Conservation (phyloP, 2,888 invertebrate genomes). For the Leucophenga maculata region DNA sequence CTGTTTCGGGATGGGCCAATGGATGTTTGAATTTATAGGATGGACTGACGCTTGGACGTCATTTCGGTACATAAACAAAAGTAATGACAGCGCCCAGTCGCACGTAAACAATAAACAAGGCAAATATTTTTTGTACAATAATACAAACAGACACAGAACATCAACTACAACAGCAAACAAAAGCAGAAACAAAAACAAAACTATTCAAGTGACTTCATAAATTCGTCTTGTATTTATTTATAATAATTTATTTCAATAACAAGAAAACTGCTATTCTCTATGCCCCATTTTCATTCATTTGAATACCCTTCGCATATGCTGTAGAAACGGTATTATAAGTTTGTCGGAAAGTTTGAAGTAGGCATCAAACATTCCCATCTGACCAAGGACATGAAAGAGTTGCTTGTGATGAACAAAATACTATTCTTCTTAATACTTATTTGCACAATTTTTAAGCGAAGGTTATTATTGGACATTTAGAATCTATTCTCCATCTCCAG, state of each 20-base stretch:
- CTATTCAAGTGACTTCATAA: slow-evolving; percentile 59
- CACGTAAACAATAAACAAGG: slow-evolving; percentile 12
- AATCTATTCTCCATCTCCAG: too few relatives aligned
- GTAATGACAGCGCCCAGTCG: slow-evolving; percentile 51
- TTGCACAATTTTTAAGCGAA: too few relatives aligned
- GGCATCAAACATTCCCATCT: too few relatives aligned
- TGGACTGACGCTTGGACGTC: slow-evolving; percentile 26
- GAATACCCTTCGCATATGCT: slow-evolving; percentile 39
- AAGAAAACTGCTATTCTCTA: slow-evolving; percentile 9
- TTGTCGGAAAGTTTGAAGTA: too few relatives aligned
- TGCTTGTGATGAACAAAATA: too few relatives aligned
- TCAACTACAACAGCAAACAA: slow-evolving; percentile 27
- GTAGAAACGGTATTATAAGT: slow-evolving; percentile 28
- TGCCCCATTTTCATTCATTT: slow-evolving; percentile 43
- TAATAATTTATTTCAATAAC: slow-evolving; percentile 65
- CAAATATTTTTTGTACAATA: slow-evolving; percentile 14
- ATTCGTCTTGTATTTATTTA: slow-evolving; percentile 65
- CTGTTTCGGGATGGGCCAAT: background rate
- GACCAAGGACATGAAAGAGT: too few relatives aligned
- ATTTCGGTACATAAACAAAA: slow-evolving; percentile 57
- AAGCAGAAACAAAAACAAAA: slow-evolving; percentile 31
- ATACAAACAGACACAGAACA: slow-evolving; percentile 22
- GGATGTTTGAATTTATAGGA: background rate
- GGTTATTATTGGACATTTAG: too few relatives aligned
- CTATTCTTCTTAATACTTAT: too few relatives aligned